Evolutionary conservation across 2,113 vertebrate genomes (phyloP), one percentile per base, ranked within the genome.

Genomic region (Rostratula benghalensis): DNA sequence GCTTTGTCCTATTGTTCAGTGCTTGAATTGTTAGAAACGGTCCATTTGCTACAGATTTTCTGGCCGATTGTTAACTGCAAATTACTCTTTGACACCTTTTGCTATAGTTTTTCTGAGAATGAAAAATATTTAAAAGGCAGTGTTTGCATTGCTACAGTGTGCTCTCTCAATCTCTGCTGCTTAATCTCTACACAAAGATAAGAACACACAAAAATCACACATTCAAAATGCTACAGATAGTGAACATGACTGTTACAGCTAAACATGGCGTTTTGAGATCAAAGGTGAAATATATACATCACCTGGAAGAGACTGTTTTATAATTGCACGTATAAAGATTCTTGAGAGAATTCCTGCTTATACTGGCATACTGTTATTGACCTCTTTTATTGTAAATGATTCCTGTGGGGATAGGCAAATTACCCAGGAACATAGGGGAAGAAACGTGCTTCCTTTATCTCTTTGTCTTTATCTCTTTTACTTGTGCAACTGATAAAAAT

Each of bases 21-120:
- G 28, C 35, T 76, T 24, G 27, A 76, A 45, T 77, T 54, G 90
- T 97, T 95, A 97, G 87, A 96, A 97, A 89, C 18, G n/a, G 78
- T 88, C 88, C 67, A 31, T 95, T 96, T 96, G 60, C 96, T 96
- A 94, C 77, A 74, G 43, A 56, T 21, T 74, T 96, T 94, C 96
- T 89, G 81, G 87, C 28, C 21, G 23, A 60, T 33, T 75, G 63
- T 90, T 87, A 95, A 80, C 87, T 95, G 94, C 93, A 97, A 97
- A 88, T 92, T 39, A 41, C n/a, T 96, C 75, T 95, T 89, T 90
- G 78, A 71, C 64, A 79, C 43, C 20, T 73, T 74, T 92, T 76
- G 10, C 8, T 27, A 13, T 68, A 19, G 27, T 45, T 93, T 68
- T 93, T 27, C 68, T 70, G 33, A 74, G 60, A 89, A 76, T 37